These are phyloP conservation scores for Gryon sp. DNA, from an alignment of 1,140 invertebrate genomes.

Conservation along the genomic window DNA sequence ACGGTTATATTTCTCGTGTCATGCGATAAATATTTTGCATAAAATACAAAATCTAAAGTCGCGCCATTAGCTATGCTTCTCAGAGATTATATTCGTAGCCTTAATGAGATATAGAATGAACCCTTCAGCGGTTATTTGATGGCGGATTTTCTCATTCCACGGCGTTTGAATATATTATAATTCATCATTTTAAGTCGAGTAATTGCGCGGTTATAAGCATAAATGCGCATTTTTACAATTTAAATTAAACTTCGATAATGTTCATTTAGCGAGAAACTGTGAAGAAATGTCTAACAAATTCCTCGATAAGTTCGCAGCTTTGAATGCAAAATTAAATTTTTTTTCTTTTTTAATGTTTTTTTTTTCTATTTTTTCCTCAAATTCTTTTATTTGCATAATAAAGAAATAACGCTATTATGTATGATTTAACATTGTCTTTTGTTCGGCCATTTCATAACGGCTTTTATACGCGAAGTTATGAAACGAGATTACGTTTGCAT, in stretches of 20 bases:
- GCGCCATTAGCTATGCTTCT: constrained; percentile 39
- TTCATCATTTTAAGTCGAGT: constrained; percentile 7
- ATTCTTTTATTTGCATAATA: constrained; percentile 12
- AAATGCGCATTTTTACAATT: constrained; percentile 20
- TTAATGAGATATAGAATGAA: constrained; percentile 49
- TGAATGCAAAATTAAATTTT: too few species aligned
- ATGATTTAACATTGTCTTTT: constrained; percentile 52
- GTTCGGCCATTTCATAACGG: constrained; percentile 35
- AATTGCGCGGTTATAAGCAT: constrained; percentile 9
- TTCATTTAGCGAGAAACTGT: neutral
- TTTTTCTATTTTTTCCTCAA: too few species aligned
- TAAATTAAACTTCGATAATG: constrained; percentile 16
- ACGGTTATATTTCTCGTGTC: too few species aligned
- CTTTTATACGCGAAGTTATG: constrained; percentile 34
- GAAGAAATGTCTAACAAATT: neutral
- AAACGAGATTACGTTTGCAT: constrained; percentile 49
- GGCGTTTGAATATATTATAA: constrained; percentile 36
- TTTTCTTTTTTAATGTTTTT: too few species aligned
- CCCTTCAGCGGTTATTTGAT: constrained; percentile 24
- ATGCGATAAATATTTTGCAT: constrained; percentile 17
- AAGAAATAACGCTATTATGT: constrained; percentile 30
- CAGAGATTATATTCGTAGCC: constrained; percentile 39
- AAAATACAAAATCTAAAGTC: constrained; percentile 8
- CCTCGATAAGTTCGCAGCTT: neutral
- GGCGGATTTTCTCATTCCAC: constrained; percentile 22